These are phyloP conservation scores for Anableps anableps DNA, from an alignment of 2,797 vertebrate species.

Conservation along the genomic window DNA sequence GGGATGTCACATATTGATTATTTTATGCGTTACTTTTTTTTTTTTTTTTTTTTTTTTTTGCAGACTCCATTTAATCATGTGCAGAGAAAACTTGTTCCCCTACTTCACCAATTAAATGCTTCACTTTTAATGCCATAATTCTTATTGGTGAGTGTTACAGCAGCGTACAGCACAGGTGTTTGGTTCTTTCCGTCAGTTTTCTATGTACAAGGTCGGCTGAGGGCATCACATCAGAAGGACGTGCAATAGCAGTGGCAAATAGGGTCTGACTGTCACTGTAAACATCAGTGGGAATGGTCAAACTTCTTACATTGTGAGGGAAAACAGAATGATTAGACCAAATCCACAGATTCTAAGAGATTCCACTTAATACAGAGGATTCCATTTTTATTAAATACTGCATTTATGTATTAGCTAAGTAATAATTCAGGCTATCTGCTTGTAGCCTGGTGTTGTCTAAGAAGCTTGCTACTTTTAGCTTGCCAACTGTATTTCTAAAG, in stretches of 20 bases:
- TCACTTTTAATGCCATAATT: neutral
- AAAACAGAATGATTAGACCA: neutral
- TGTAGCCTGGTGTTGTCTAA: neutral
- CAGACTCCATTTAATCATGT: neutral
- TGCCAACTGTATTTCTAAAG: neutral
- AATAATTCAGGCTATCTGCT: neutral
- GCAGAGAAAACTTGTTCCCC: neutral
- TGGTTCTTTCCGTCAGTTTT: neutral
- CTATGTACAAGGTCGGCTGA: neutral
- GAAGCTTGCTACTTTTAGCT: neutral
- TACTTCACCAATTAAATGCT: neutral
- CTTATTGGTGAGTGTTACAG: neutral
- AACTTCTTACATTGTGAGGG: neutral
- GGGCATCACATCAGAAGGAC: neutral
- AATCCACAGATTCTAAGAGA: neutral
- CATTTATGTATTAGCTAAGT: neutral
- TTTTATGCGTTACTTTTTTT: too few relatives aligned
- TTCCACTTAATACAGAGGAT: neutral
- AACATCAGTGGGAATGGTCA: neutral
- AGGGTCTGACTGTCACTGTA: neutral
- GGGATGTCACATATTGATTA: too few relatives aligned
- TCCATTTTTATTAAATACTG: neutral
- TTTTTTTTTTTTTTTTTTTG: neutral
- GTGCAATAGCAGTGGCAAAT: neutral
- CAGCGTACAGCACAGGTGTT: neutral